A percentile compares a stretch with the other conserved stretches of the same genome.
phyloP scores from a whole-genome alignment of 2,797 vertebrate genomes.

The Eutrigla gurnardus region DNA sequence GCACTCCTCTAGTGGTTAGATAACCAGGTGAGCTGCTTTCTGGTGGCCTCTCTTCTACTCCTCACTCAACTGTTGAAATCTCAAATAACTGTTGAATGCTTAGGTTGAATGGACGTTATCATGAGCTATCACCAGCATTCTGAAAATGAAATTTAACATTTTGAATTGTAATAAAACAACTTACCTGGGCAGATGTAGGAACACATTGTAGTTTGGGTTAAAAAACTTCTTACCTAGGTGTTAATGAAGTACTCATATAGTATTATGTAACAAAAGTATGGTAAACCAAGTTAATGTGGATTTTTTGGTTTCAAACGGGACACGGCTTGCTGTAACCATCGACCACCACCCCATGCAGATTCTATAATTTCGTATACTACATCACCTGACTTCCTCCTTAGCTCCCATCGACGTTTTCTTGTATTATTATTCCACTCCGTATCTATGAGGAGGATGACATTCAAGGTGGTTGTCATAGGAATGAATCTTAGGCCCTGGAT shows the following conservation, averaged over 20 bases:
- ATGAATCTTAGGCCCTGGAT: not conserved
- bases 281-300: not conserved
- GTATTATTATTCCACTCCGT: not conserved
- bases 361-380: no score
- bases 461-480: not conserved
- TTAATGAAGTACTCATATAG: not conserved
- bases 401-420: not conserved
- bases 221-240: not conserved
- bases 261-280: not conserved
- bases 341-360: not conserved
- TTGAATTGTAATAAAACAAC: not conserved
- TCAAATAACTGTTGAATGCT: no score
- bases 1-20: no score
- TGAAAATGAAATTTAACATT: not conserved
- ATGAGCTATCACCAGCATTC: no score
- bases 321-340: not conserved
- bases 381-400: not conserved
- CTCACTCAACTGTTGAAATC: no score
- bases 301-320: not conserved
- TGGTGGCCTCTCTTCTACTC: no score
- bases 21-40: no score
- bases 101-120: no score
- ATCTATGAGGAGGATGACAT: not conserved
- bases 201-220: no score
- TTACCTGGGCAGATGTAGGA: not conserved